phyloP scores from a whole-genome alignment of 2,888 invertebrate species.

The Cephus runcator region DNA sequence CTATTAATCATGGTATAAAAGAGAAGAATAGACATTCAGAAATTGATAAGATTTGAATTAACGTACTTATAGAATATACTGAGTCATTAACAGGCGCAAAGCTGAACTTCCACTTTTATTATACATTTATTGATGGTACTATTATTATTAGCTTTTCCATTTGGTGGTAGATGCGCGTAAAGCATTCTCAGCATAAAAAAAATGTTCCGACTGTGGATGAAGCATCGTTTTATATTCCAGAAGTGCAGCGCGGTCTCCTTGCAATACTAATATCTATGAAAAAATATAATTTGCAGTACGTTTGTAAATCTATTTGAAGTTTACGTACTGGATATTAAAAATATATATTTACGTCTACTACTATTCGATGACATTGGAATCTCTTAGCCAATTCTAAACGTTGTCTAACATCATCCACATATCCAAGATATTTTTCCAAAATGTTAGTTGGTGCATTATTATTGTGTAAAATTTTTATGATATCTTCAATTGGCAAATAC shows the following conservation, averaged over 20 bases:
- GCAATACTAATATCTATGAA: conserved; percentile 66
- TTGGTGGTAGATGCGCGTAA: conserved; percentile 66
- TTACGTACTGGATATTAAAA: background rate
- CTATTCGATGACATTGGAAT: conserved; percentile 74
- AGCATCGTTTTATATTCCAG: conserved; percentile 73
- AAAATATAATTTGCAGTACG: background rate
- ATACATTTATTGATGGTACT: background rate
- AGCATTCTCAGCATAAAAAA: conserved; percentile 78
- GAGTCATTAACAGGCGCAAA: too few relatives aligned
- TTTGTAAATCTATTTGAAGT: background rate
- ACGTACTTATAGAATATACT: too few relatives aligned
- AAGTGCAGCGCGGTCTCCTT: conserved; percentile 73
- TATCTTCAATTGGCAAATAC: conserved; percentile 64
- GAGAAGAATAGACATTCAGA: too few relatives aligned
- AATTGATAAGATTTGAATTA: too few relatives aligned
- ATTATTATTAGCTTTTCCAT: conserved; percentile 47
- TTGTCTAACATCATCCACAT: conserved; percentile 70
- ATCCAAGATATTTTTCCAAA: conserved; percentile 70
- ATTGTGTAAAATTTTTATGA: conserved; percentile 63
- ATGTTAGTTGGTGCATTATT: conserved; percentile 63
- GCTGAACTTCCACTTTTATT: too few relatives aligned
- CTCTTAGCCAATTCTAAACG: conserved; percentile 72
- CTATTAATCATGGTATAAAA: too few relatives aligned
- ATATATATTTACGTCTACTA: conserved; percentile 69
- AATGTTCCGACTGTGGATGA: conserved; percentile 75